Evolutionary conservation across 1,140 invertebrate species (phyloP), one percentile per base, ranked within the genome.

Genomic region (Pseudomyrmex concolor): DNA sequence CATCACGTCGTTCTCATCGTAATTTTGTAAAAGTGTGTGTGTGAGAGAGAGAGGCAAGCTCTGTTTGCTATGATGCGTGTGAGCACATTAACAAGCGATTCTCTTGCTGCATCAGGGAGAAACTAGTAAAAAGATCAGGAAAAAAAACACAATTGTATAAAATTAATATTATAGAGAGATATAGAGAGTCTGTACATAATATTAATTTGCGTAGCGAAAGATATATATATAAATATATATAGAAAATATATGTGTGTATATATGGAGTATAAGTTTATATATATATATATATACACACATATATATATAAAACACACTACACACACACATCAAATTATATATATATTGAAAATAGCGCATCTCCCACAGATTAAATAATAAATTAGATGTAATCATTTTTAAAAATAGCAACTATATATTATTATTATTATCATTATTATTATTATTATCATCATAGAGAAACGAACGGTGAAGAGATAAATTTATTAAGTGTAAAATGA

Each of bases 311-410:
- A 43, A 83, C 68, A 76, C 3, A 83, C 63, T 77, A 68, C 10
- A 68, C 22, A 74, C 25, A 76, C 45, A 76, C 50, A 76, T 76
- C 50, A 83, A 77, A 50, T 34, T 55, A 70, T 51, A 71, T 43
- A 67, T 74, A 85, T 81, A 63, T 57, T 81, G 71, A 86, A 89
- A 66, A 88, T 78, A 88, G 34, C 34, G 34, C 55, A 66, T 77
- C 59, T 89, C 57, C 68, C 85, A 89, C 68, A 87, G 62, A 88
- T 62, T 85, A 74, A 25, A 25, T 60, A 84, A 59, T 63, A 86
- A 83, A 88, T 51, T 84, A 88, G 86, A 48, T 73, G 50, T 87
- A 89, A 89, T 73, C 57, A 87, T 89, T 90, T 89, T 90, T 84
- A 85, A 90, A 34, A 34, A 86, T 82, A 86, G 72, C 84, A 90